phyloP scores from a whole-genome alignment of 2,888 invertebrate species.

The Acrobasis suavella region DNA sequence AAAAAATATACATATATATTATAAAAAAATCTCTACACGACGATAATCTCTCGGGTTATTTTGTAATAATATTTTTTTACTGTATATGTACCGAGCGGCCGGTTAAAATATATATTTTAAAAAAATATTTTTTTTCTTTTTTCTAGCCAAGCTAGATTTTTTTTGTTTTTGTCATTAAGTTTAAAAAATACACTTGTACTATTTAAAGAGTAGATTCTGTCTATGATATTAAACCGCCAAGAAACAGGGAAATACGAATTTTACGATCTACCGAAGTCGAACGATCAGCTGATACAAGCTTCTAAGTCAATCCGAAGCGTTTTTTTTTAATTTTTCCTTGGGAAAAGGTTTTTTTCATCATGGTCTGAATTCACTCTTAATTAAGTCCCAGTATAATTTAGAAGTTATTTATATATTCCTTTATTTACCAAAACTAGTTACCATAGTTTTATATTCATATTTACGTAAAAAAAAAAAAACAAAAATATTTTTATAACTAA shows the following conservation, averaged over 20 bases:
- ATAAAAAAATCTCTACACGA: slow-evolving; percentile 55
- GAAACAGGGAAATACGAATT: too few species aligned
- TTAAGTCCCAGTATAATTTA: too few species aligned
- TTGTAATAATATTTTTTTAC: slow-evolving; percentile 41
- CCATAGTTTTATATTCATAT: slow-evolving; percentile 8
- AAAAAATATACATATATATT: slow-evolving; percentile 36
- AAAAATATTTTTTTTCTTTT: neutral
- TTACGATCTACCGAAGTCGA: too few species aligned
- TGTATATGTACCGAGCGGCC: slow-evolving; percentile 28
- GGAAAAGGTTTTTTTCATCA: too few species aligned
- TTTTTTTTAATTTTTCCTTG: too few species aligned
- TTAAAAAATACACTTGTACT: too few species aligned
- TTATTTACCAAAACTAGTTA: slow-evolving; percentile 7
- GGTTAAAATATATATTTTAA: too few species aligned
- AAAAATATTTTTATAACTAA: slow-evolving; percentile 4
- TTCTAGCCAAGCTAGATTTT: neutral
- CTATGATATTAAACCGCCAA: too few species aligned
- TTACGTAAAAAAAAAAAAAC: neutral
- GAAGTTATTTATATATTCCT: neutral
- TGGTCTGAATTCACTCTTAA: too few species aligned
- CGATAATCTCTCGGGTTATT: slow-evolving; percentile 66
- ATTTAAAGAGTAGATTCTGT: too few species aligned
- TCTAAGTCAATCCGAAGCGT: too few species aligned
- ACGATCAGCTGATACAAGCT: too few species aligned
- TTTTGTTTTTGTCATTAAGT: neutral